Conservation (phyloP, 2,888 invertebrate genomes). For the Alloplasta piceator region DNA sequence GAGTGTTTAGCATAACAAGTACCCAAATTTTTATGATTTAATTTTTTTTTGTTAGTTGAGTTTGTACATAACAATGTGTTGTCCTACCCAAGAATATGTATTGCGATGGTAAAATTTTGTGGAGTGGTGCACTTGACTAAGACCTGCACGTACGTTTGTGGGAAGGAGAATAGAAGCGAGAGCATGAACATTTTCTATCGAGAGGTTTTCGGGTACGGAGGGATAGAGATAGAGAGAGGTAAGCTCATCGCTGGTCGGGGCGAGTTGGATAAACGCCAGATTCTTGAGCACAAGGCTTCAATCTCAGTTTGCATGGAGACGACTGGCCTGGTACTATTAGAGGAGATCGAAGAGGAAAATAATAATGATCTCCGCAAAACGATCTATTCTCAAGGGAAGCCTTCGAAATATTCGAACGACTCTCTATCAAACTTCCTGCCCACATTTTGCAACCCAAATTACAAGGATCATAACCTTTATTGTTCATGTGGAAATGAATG, state of each 20-base stretch:
- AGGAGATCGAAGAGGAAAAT: constrained; percentile 54
- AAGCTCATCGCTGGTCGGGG: constrained; percentile 18
- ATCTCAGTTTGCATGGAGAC: constrained; percentile 56
- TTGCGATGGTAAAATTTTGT: constrained; percentile 37
- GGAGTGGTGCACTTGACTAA: constrained; percentile 52
- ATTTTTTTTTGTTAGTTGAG: constrained; percentile 3
- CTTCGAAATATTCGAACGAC: not conserved
- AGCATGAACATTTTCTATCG: constrained; percentile 26
- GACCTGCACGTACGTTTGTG: constrained; percentile 14
- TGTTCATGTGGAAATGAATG: too few relatives aligned
- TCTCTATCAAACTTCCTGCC: too few relatives aligned
- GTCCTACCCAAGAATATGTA: constrained; percentile 52
- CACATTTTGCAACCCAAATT: not conserved
- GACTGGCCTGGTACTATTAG: constrained; percentile 46
- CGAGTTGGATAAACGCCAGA: constrained; percentile 59
- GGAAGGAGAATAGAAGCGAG: not conserved
- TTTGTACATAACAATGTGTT: constrained; percentile 56
- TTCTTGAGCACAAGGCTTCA: constrained; percentile 47
- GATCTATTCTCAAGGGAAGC: constrained; percentile 45
- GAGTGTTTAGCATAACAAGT: too few relatives aligned
- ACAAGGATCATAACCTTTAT: too few relatives aligned
- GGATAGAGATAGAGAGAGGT: constrained; percentile 40
- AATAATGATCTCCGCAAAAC: constrained; percentile 55
- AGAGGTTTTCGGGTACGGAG: constrained; percentile 41
- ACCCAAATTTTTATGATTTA: too few relatives aligned